Conservation (phyloP, 1,140 invertebrate genomes). For the Drosophila pachea region DNA sequence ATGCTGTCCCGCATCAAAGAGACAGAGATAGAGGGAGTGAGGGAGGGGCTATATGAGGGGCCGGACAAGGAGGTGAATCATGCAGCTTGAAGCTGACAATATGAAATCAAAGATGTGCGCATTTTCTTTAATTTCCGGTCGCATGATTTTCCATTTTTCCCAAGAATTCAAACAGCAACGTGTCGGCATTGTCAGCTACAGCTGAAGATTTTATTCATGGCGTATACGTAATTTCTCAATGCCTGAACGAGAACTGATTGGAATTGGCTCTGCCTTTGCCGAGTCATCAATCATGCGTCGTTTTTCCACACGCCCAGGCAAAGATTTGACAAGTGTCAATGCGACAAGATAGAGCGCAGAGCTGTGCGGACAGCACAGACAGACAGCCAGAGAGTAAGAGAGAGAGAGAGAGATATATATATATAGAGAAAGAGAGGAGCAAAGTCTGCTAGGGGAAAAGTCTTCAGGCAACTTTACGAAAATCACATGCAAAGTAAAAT, state of each 20-base stretch:
- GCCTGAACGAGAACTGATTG: slow-evolving; percentile 38
- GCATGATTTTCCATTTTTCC: slow-evolving; percentile 62
- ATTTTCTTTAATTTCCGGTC: slow-evolving; percentile 69
- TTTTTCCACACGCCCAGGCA: slow-evolving; percentile 67
- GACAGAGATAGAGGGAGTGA: not conserved
- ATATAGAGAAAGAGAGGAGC: not conserved
- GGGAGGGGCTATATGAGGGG: too few relatives aligned
- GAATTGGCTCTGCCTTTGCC: slow-evolving; percentile 49
- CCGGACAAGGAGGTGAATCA: not conserved
- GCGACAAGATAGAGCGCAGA: slow-evolving; percentile 51
- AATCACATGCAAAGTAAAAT: slow-evolving; percentile 40
- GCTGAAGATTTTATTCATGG: slow-evolving; percentile 48
- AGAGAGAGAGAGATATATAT: not conserved
- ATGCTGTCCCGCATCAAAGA: slow-evolving; percentile 26
- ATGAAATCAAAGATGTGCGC: slow-evolving; percentile 56
- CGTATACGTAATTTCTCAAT: slow-evolving; percentile 44
- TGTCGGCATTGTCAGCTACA: slow-evolving; percentile 22
- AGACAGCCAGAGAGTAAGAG: not conserved
- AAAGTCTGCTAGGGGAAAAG: not conserved
- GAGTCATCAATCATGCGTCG: slow-evolving; percentile 72
- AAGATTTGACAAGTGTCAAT: slow-evolving; percentile 73
- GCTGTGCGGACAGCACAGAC: not conserved
- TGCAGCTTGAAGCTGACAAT: slow-evolving; percentile 26
- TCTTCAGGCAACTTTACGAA: slow-evolving; percentile 23
- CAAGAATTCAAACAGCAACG: slow-evolving; percentile 29